Conservation (phyloP, 2,797 vertebrate species). For the Lemur catta region DNA sequence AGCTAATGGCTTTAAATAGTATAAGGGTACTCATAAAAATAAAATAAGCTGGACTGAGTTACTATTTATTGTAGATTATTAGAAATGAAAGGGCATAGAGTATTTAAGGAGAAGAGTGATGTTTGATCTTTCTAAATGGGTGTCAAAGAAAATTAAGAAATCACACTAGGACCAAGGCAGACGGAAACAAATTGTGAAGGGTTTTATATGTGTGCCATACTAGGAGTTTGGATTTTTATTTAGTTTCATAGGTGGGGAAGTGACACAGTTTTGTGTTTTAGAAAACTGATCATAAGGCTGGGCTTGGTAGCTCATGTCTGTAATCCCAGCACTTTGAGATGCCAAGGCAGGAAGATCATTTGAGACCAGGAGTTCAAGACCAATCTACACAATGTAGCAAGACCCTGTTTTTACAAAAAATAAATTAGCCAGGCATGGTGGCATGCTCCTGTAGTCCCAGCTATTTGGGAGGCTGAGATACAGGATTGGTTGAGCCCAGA, state of each 20-base stretch:
- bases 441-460: not conserved
- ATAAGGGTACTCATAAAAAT: constrained; percentile 42
- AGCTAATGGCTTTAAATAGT: constrained; percentile 51
- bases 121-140: constrained; percentile 21
- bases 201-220: not conserved
- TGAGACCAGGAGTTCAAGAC: not conserved
- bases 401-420: not conserved
- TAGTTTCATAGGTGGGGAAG: not conserved
- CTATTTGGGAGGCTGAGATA: not conserved
- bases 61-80: constrained; percentile 54
- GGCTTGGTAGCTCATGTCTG: not conserved
- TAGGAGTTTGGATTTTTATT: constrained; percentile 5
- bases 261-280: not conserved
- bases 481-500: not conserved
- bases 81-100: constrained; percentile 46
- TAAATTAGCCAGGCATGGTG: not conserved
- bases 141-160: not conserved
- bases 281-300: not conserved
- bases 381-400: not conserved
- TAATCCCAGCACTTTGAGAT: not conserved
- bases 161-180: not conserved
- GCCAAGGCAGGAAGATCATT: not conserved
- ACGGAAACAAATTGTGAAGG: not conserved
- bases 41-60: constrained; percentile 32
- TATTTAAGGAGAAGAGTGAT: constrained; percentile 12